Evolutionary conservation across 2,797 vertebrate genomes (phyloP).

Genomic region (Forpus xanthops): DNA sequence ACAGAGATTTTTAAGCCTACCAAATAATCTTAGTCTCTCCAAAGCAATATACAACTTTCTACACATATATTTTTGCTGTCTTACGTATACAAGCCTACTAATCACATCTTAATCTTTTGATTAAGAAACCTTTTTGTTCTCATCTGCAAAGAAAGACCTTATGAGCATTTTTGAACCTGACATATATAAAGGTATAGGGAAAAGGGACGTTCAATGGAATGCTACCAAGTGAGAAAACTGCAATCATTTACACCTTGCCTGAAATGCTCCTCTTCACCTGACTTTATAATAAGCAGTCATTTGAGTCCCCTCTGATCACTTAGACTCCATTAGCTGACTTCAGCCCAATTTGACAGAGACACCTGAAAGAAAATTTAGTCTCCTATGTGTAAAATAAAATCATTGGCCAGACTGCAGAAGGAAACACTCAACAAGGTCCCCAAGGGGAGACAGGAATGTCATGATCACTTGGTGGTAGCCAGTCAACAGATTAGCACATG

Average conservation of each 20-base stretch:
- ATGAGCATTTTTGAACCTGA: background rate
- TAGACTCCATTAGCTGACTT: background rate
- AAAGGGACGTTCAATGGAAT: background rate
- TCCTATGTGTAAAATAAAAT: background rate
- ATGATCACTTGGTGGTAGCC: background rate
- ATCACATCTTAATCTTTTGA: background rate
- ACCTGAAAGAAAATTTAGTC: background rate
- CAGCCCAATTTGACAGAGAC: background rate
- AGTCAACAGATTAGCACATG: rapidly evolving
- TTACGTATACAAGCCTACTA: background rate
- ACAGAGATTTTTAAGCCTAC: background rate
- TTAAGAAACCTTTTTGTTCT: background rate
- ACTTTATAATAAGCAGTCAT: background rate
- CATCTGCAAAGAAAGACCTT: background rate
- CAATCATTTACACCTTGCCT: background rate
- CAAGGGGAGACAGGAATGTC: background rate
- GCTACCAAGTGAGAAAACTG: background rate
- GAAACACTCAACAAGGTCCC: background rate
- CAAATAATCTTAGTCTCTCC: background rate
- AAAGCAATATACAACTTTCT: background rate
- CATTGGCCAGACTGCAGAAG: background rate
- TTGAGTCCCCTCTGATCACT: background rate
- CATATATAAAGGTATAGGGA: background rate
- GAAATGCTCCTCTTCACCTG: background rate
- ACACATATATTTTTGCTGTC: rapidly evolving